These are phyloP conservation scores for Hypolimnas misippus DNA, from an alignment of 2,888 invertebrate species.

Conservation along the genomic window DNA sequence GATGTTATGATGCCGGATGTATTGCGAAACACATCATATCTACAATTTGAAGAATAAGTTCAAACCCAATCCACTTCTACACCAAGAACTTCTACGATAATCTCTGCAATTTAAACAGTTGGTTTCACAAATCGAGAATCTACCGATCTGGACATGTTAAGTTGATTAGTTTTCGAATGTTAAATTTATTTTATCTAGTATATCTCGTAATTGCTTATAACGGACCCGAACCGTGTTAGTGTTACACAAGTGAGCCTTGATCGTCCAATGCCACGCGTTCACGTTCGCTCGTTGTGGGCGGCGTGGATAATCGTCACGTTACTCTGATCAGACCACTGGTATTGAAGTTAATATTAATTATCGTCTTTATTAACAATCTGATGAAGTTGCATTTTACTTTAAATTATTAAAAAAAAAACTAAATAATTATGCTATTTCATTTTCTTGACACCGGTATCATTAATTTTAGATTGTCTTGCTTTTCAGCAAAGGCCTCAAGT, in stretches of 20 bases:
- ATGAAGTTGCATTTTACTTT: too few species aligned
- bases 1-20: too few species aligned
- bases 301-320: constrained; percentile 24
- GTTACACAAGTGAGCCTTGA: constrained; percentile 29
- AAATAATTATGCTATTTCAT: too few species aligned
- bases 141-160: not conserved
- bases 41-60: too few species aligned
- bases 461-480: too few species aligned
- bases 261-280: constrained; percentile 32
- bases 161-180: not conserved
- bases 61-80: not conserved
- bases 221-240: constrained; percentile 31
- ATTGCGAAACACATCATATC: too few species aligned
- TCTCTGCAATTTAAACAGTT: not conserved
- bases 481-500: too few species aligned
- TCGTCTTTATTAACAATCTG: too few species aligned
- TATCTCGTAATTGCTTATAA: constrained; percentile 27
- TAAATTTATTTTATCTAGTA: constrained; percentile 8
- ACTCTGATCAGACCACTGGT: not conserved
- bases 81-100: not conserved
- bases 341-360: not conserved
- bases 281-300: constrained; percentile 10
- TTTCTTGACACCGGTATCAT: too few species aligned
- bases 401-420: too few species aligned
- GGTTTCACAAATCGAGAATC: not conserved